Base-by-base conservation (phyloP, 2,888 invertebrate species). In the Papilio protenor region DNA sequence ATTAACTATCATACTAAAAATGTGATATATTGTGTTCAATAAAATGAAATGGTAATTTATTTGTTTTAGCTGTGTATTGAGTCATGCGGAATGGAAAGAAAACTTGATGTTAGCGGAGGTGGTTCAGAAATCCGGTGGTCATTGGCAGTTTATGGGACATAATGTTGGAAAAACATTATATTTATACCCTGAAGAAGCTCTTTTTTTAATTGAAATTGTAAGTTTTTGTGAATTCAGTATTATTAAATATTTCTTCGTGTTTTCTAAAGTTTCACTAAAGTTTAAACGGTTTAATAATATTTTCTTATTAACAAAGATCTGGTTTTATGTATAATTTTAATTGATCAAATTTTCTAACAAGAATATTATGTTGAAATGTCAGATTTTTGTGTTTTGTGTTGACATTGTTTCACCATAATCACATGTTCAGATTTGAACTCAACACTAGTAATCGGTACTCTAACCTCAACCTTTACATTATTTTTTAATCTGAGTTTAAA, bases 141-240 rank as follows among this genome's bases (percentile, higher is more conserved):
- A 95, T 77, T 96, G 96, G 96, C 92, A 94, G 75, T 95, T 90
- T 81, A 88, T 96, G 80, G 96, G 96, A 0, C 92, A 94, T 77
- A 92, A 92, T 83, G 87, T 91, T 27, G 93, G 94, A 57, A 89
- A 90, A 47, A 87, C 87, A 75, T 84, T 95, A 6, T 95, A 92
- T 85, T 88, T 97, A 1, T 89, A 92, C 72, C 96, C 97, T 2
- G 97, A 97, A 88, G 97, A 97, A 92, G 94, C 96, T 57, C 88
- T 97, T 64, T 95, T 95, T 86, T 90, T 97, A 71, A 89, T 97
- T 85, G 97, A 97, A 95, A 93, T 95, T 85, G 97, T 97, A 92
- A 92, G 92, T 89, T 57, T 71, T 23, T 21, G 33, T 47, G n/a
- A 40, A 66, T 77, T 40, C 8, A 1, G 40, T 10, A 66, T 71